Evolutionary conservation across 2,888 invertebrate species (phyloP), one percentile per base, ranked within the genome.

Genomic region (Sabatieria punctata): DNA sequence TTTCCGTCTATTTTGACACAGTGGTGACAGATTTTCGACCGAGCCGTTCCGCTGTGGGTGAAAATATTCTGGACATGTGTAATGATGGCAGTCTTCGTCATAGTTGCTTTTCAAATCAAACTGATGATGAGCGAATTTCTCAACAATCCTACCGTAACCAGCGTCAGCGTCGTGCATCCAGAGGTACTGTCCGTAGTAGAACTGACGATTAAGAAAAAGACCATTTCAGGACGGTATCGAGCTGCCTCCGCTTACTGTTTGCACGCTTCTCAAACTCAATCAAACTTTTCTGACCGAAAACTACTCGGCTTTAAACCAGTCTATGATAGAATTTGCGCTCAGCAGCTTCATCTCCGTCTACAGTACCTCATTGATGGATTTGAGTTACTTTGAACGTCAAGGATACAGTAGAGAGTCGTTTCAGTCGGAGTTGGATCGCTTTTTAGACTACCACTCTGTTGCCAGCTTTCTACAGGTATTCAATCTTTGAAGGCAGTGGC

Each of bases 261-360:
- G 46, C 46, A 41, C 30, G 8, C 30, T 46, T 11, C 4, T 27
- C 23, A 38, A 38, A 38, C n/a, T 38, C 6, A 38, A 38, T 21
- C 11, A 38, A n/a, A 38, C 38, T 8, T 8, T 8, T 8, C 22
- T 38, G 38, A 6, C 11, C 8, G 22, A n/a, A 21, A 38, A 38
- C 6, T 38, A 11, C 19, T 11, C 42, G 26, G 6, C 11, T 8
- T n/a, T 42, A 27, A 22, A 27, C 4, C 4, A 15, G n/a, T 15
- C 11, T 4, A 2, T 35, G 24, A 35, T 41, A 15, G 46, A 46
- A 35, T 39, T 46, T 24, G 35, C 33, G 23, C 27, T 41, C 23
- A 27, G 15, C 41, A 33, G 33, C 23, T 46, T 46, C 35, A n/a
- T 41, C 19, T 41, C 41, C n/a, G 46, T 41, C 30, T 46, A 41